Evolutionary conservation across 1,140 invertebrate genomes (phyloP), one percentile per base, ranked within the genome.

Genomic region (Drosophila gunungcola): DNA sequence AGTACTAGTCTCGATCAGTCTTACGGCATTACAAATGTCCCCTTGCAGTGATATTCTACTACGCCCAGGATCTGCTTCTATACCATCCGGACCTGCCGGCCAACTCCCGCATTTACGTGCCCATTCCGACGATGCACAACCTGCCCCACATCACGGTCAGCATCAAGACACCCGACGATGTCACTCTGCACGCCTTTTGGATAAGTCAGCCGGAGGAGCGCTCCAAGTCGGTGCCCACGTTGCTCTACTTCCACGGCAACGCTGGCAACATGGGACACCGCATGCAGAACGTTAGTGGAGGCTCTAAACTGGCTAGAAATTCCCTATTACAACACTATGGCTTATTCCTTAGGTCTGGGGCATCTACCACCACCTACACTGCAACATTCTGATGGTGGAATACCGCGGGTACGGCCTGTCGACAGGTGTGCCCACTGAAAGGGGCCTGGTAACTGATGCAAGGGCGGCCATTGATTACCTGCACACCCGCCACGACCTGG

Each of bases 381-480:
- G 96, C 73, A 99, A 99, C 92, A 94, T 99, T 70, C 92, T 99
- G 29, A 94, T 98, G 94, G 93, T 99, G 12, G 98, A 99, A 89
- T 99, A 99, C 85, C 94, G 98, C 89, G 98, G 98, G 0, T 99
- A 98, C 94, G 98, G 98, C 3, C 93, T 97, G n/a, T 98, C 97
- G 48, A 95, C 98, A 83, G 98, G 98, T 0, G 93, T 94, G 4
- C 97, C 98, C 9, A 96, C 95, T 9, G 98, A 99, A 93, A 93
- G 94, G 84, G 98, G 98, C 3, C 92, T 99, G 3, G 98, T 97
- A 81, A 94, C 95, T 90, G 98, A 99, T 95, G 97, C 97, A 7
- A 94, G 96, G 90, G 95, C 97, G 73, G 97, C 96, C 32, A 93
- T 99, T 78, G 96, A 98, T 88, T 98, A 97, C 93, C 93, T 98